A percentile compares a stretch with the other conserved stretches of the same genome.
Evolutionary conservation across 2,113 vertebrate genomes (phyloP).

Genomic region (Pachycephala philippinensis): DNA sequence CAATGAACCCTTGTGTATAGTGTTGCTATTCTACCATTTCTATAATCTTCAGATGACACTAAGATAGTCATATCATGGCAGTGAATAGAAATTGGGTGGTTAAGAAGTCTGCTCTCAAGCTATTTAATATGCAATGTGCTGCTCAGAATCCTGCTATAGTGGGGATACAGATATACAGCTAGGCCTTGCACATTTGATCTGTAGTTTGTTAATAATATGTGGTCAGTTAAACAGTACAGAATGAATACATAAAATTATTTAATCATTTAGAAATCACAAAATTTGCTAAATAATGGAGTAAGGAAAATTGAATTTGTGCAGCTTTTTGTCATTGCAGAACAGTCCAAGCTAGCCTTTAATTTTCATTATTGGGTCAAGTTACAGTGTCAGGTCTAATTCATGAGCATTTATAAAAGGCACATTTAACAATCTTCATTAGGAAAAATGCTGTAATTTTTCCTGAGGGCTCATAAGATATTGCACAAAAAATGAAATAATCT

Average conservation of each 20-base stretch:
- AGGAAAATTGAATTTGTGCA: not conserved
- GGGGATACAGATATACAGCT: not conserved
- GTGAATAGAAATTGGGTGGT: not conserved
- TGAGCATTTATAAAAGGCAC: not conserved
- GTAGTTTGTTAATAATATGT: not conserved
- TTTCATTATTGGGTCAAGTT: not conserved
- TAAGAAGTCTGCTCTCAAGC: not conserved
- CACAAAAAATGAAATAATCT: not conserved
- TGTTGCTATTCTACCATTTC: not conserved
- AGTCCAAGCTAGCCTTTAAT: not conserved
- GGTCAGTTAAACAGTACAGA: not conserved
- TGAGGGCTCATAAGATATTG: not conserved
- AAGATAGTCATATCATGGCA: not conserved
- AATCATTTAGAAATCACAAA: not conserved
- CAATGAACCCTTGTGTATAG: not conserved
- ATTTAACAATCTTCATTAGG: not conserved
- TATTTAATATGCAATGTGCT: not conserved
- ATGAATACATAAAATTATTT: not conserved
- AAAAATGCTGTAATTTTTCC: not conserved
- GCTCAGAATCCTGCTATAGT: not conserved
- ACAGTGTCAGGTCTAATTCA: not conserved
- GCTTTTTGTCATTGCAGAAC: not conserved
- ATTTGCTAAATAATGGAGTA: not conserved
- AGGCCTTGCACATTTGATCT: not conserved
- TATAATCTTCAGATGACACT: not conserved